Conservation (phyloP, 2,888 invertebrate species). For the Spodoptera picta region DNA sequence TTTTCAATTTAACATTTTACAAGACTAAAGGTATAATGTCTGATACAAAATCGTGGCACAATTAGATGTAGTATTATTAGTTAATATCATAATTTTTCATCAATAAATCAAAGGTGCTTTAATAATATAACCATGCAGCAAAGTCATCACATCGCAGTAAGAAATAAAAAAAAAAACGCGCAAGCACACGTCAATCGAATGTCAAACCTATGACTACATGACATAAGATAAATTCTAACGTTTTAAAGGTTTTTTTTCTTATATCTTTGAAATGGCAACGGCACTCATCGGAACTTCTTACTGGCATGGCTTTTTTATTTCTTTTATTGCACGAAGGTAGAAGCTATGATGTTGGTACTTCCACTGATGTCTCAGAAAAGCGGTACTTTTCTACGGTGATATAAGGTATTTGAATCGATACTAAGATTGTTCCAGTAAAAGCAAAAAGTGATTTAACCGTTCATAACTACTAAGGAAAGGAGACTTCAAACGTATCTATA, state of each 20-base stretch:
- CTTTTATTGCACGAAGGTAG: conserved; percentile 25
- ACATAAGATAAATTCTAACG: conserved; percentile 41
- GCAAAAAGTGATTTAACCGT: conserved; percentile 51
- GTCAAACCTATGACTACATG: conserved; percentile 18
- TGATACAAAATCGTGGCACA: too few species aligned
- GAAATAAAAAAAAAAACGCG: conserved; percentile 6
- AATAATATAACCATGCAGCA: conserved; percentile 2
- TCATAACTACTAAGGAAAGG: conserved; percentile 30
- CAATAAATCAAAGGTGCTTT: too few species aligned
- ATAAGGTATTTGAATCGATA: conserved; percentile 43
- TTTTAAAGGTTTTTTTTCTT: conserved; percentile 46
- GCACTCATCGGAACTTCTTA: conserved; percentile 15
- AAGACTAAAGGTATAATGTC: too few species aligned
- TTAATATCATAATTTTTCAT: too few species aligned
- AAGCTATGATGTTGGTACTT: conserved; percentile 4
- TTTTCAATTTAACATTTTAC: too few species aligned
- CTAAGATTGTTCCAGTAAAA: conserved; percentile 50
- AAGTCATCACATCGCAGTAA: not conserved
- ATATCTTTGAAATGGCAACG: conserved; percentile 48
- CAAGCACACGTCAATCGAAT: conserved; percentile 27
- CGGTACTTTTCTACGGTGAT: conserved; percentile 30
- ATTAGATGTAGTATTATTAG: too few species aligned
- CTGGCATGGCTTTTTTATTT: conserved; percentile 14
- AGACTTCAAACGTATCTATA: conserved; percentile 16
- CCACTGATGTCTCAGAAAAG: conserved; percentile 20